Conservation (phyloP, 2,888 invertebrate species). For the Caenorhabditis wallacei region DNA sequence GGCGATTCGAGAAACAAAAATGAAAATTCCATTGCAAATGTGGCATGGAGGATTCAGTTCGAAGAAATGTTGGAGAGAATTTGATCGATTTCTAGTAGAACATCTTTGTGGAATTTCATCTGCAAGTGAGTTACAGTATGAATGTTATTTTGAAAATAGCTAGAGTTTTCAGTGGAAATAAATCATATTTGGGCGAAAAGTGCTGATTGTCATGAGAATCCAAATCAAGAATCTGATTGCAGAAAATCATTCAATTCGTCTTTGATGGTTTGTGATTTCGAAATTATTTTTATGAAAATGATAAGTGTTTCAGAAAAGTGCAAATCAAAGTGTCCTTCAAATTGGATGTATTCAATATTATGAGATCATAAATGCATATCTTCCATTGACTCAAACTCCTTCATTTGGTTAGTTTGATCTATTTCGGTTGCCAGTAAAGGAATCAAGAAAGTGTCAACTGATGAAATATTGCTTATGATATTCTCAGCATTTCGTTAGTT, state of each 20-base stretch:
- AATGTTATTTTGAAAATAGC: neutral
- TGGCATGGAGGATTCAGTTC: slow-evolving; percentile 31
- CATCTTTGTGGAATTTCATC: slow-evolving; percentile 19
- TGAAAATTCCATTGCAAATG: slow-evolving; percentile 18
- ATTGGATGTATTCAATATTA: neutral
- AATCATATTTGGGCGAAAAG: slow-evolving; percentile 21
- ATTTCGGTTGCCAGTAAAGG: neutral
- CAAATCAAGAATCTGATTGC: slow-evolving; percentile 3
- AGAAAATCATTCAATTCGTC: neutral
- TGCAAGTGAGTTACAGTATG: neutral
- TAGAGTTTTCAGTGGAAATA: slow-evolving; percentile 15
- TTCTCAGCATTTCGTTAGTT: too few relatives aligned
- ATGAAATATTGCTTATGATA: neutral
- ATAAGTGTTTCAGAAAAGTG: neutral
- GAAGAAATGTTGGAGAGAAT: slow-evolving; percentile 23
- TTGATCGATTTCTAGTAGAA: slow-evolving; percentile 20
- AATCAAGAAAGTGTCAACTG: neutral
- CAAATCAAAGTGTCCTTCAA: neutral
- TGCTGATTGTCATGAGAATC: slow-evolving; percentile 23
- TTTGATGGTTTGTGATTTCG: neutral
- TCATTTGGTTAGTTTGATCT: neutral
- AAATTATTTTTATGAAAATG: neutral
- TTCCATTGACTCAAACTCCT: neutral
- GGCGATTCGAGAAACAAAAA: slow-evolving; percentile 6
- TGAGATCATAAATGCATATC: slow-evolving; percentile 7